Evolutionary conservation across 2,888 invertebrate species (phyloP), one percentile per base, ranked within the genome.

Genomic region (Seira sanloemensis): DNA sequence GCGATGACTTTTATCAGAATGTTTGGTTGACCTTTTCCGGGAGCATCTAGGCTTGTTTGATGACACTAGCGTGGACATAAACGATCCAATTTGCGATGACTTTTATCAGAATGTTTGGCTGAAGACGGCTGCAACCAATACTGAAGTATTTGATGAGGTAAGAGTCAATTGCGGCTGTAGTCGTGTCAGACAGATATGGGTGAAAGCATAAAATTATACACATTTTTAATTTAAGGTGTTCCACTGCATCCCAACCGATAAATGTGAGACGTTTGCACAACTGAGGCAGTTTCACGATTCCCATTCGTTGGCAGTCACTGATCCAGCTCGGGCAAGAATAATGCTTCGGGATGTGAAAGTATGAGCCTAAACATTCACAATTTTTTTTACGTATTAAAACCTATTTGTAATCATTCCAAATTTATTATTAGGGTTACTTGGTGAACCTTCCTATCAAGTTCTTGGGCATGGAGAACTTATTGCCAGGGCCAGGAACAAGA

Each of bases 361-460:
- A 12, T 12, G 4, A 7, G 12, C 37, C 37, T 37, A 37, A n/a
- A 58, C 58, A 58, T 58, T 58, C 2, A 5, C 18, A 7, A 76
- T 26, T 65, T 18, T 58, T 58, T 58, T 58, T 37, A 37, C n/a
- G 7, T 58, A 12, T 54, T 78, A 9, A n/a, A 1, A 4, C n/a
- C 23, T 19, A 19, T 62, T 62, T 62, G 23, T n/a, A n/a, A n/a
- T n/a, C n/a, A n/a, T n/a, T n/a, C n/a, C n/a, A n/a, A n/a, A n/a
- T 62, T 62, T 21, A 37, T 50, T 62, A 1, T 91, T 92, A 95
- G 94, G 98, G 98, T 0, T 94, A 95, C 91, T 91, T 99, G 80
- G 99, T 99, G 0, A 94, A 97, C 88, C 92, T 98, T 91, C 98
- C 99, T 0, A 91, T 97, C 74, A 93, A 96, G 84, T 99, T 99